phyloP scores from a whole-genome alignment of 2,113 vertebrate genomes.

The Chaetura pelagica region DNA sequence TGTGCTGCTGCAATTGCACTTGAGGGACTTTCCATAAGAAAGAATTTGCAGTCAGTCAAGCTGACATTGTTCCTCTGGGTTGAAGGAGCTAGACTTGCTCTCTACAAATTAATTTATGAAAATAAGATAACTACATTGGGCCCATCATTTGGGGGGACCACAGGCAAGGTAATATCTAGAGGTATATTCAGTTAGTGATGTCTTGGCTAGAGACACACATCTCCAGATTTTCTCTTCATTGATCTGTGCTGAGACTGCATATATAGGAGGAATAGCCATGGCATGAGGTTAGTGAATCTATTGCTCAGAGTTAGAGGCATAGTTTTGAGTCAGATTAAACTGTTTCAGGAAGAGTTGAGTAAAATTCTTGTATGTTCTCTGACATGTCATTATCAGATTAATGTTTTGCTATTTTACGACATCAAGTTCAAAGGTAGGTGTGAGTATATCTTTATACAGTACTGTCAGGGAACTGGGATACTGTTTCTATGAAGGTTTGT shows the following conservation, averaged over 20 bases:
- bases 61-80: not conserved
- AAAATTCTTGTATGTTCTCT: not conserved
- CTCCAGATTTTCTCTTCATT: not conserved
- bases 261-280: not conserved
- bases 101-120: conserved; percentile 55
- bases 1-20: conserved; percentile 25
- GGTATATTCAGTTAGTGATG: not conserved
- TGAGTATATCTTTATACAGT: not conserved
- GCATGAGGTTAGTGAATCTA: not conserved
- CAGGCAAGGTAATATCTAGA: not conserved
- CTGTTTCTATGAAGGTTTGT: not conserved
- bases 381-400: not conserved
- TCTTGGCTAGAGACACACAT: not conserved
- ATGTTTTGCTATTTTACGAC: not conserved
- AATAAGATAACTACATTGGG: conserved; percentile 44
- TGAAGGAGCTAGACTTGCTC: conserved; percentile 9
- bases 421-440: not conserved
- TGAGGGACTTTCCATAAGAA: conserved; percentile 33
- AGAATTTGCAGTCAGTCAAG: conserved; percentile 56
- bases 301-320: not conserved
- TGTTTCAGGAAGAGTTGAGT: not conserved
- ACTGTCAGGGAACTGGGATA: not conserved
- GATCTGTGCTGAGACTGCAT: not conserved
- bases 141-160: not conserved
- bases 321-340: not conserved